Percentiles rank a stretch among this genome's conserved stretches.
These are phyloP conservation scores for Takifugu rubripes DNA, from an alignment of 2,797 vertebrate species.

Conservation along the genomic window DNA sequence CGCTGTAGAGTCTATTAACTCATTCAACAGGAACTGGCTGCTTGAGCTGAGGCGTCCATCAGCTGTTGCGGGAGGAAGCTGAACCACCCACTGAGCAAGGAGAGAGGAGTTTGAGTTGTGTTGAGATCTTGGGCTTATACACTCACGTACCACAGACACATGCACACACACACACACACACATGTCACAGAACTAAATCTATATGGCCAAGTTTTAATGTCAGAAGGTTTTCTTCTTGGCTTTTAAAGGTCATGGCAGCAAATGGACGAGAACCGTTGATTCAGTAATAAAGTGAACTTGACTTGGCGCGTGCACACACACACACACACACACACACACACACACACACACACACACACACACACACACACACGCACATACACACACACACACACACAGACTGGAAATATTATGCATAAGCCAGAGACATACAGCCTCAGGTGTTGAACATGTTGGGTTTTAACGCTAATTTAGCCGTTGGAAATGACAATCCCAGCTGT, in stretches of 20 bases:
- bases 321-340: conserved; percentile 9
- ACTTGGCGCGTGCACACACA: conserved; percentile 15
- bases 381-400: conserved; percentile 8
- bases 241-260: conserved; percentile 58
- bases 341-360: conserved; percentile 9
- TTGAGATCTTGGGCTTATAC: conserved; percentile 9
- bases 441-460: conserved; percentile 67
- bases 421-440: conserved; percentile 44
- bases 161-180: not conserved
- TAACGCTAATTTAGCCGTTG: conserved; percentile 60
- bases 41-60: conserved; percentile 32
- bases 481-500: conserved; percentile 58
- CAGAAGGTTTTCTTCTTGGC: conserved; percentile 33
- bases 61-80: conserved; percentile 1
- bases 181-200: conserved; percentile 29
- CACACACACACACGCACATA: not conserved
- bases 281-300: conserved; percentile 40
- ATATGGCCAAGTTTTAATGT: conserved; percentile 47
- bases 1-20: conserved; percentile 37
- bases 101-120: conserved; percentile 1
- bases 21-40: conserved; percentile 31
- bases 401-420: conserved; percentile 11
- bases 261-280: conserved; percentile 44
- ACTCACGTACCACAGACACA: not conserved
- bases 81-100: not conserved